Evolutionary conservation across 2,113 vertebrate species (phyloP).

Genomic region (Merops nubicus): DNA sequence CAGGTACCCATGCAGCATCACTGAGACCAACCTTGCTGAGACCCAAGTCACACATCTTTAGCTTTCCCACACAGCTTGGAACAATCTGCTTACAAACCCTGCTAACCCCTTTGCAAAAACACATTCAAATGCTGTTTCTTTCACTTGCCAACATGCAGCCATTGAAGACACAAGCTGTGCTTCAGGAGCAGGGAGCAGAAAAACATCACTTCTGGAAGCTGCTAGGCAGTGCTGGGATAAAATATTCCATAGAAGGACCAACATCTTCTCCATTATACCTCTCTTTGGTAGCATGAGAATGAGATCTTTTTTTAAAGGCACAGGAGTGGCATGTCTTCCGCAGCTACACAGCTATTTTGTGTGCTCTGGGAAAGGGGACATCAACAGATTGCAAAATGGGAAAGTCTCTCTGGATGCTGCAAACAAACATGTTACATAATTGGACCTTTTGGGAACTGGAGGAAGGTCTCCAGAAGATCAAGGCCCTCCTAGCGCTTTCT

Average conservation of each 20-base stretch:
- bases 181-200: background rate
- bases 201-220: background rate
- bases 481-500: background rate
- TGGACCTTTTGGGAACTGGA: background rate
- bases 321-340: background rate
- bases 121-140: background rate
- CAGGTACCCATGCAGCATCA: background rate
- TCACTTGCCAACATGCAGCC: background rate
- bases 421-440: conserved; percentile 27
- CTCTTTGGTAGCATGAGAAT: background rate
- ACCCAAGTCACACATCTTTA: background rate
- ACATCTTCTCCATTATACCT: background rate
- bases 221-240: background rate
- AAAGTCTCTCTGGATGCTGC: background rate
- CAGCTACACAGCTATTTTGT: background rate
- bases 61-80: background rate
- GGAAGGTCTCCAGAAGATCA: conserved; percentile 28
- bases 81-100: background rate
- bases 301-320: background rate
- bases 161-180: background rate
- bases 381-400: conserved; percentile 19
- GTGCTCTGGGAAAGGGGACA: background rate
- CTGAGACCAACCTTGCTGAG: background rate
- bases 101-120: background rate
- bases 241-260: background rate